phyloP scores from a whole-genome alignment of 2,113 vertebrate species.

The Cricetomys ansorgei region DNA sequence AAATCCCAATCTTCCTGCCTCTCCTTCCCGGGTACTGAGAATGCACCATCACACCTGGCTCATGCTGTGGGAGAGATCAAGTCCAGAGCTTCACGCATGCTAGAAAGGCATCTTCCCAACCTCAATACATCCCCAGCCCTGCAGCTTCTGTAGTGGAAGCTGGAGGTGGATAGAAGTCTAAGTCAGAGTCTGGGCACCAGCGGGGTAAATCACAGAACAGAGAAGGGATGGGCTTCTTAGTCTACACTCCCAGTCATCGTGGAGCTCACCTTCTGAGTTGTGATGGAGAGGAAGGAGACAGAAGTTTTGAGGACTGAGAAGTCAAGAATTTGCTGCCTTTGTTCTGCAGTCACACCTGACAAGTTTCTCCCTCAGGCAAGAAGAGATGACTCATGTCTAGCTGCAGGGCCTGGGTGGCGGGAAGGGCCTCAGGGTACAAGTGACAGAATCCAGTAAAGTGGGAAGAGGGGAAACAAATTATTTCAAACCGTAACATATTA shows the following conservation, averaged over 20 bases:
- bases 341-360: neutral
- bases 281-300: neutral
- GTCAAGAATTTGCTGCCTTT: conserved; percentile 4
- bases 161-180: too few relatives aligned
- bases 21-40: neutral
- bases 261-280: neutral
- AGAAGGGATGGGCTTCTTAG: neutral
- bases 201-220: too few relatives aligned
- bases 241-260: neutral
- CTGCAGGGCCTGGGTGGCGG: neutral
- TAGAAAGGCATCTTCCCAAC: too few relatives aligned
- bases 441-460: conserved; percentile 28
- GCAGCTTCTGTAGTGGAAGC: neutral
- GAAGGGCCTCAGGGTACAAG: neutral
- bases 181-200: neutral
- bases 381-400: conserved; percentile 47
- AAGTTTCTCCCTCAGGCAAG: neutral
- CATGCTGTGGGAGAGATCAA: neutral
- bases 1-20: neutral
- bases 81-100: neutral
- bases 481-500: neutral
- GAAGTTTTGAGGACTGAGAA: neutral
- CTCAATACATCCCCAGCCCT: neutral
- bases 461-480: neutral
- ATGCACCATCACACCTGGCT: neutral